A percentile compares a stretch with the other conserved stretches of the same genome.
Conservation (phyloP, 2,888 invertebrate species). For the Epinotia ramella region DNA sequence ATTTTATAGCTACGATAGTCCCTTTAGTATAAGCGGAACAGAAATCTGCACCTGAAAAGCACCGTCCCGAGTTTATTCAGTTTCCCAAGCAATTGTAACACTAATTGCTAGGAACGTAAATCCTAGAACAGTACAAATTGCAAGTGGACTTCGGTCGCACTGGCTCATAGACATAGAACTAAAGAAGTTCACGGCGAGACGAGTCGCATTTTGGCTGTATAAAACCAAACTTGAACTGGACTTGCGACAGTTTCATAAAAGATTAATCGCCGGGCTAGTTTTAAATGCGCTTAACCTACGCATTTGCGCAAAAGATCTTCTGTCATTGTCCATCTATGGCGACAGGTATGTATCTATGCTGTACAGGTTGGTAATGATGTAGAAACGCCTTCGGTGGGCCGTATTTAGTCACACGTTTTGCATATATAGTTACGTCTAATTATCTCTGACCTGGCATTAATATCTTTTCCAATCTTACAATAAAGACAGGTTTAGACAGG, state of each 20-base stretch:
- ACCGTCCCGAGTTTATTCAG: conserved; percentile 3
- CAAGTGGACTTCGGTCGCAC: conserved; percentile 50
- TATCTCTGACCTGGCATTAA: background rate
- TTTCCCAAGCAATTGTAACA: background rate
- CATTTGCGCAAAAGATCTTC: background rate
- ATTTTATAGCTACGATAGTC: background rate
- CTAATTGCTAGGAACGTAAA: background rate
- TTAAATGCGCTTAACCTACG: conserved; percentile 4
- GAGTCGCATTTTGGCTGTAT: conserved; percentile 38
- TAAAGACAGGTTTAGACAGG: no score
- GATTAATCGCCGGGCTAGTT: conserved; percentile 28
- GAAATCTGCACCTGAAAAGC: conserved; percentile 1
- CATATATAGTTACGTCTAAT: background rate
- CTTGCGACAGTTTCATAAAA: conserved; percentile 29
- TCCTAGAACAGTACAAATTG: conserved; percentile 49
- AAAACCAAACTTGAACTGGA: conserved; percentile 32
- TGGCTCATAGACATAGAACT: conserved; percentile 48
- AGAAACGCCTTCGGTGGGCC: background rate
- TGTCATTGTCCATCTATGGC: background rate
- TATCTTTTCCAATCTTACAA: no score
- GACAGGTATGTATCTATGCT: background rate
- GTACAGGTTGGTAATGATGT: background rate
- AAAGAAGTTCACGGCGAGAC: conserved; percentile 57
- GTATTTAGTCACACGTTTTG: background rate
- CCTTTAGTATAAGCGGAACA: background rate